Evolutionary conservation across 2,113 vertebrate species (phyloP).

Genomic region (Dipodomys merriami): DNA sequence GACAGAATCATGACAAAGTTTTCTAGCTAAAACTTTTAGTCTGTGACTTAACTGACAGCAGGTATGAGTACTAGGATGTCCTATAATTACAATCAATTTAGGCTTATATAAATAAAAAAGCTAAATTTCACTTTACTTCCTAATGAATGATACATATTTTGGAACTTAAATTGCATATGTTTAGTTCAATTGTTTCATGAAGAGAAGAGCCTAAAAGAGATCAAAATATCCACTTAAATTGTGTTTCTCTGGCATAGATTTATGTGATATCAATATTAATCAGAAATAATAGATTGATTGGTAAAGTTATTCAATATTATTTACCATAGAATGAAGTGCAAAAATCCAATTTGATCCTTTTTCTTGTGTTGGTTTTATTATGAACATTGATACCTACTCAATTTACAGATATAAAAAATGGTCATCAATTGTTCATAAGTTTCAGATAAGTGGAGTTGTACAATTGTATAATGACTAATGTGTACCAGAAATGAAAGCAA

Average conservation of each 20-base stretch:
- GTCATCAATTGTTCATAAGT: not conserved
- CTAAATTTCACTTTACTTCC: not conserved
- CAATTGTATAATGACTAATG: not conserved
- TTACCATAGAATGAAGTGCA: not conserved
- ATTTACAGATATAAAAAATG: not conserved
- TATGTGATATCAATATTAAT: not conserved
- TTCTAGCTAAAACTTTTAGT: constrained; percentile 35
- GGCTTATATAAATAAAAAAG: too few relatives aligned
- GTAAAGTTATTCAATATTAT: not conserved
- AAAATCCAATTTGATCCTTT: not conserved
- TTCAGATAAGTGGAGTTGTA: not conserved
- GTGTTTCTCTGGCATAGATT: not conserved
- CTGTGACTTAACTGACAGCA: not conserved
- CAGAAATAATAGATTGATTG: not conserved
- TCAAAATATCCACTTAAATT: not conserved
- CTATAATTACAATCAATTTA: not conserved
- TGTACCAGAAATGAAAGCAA: not conserved
- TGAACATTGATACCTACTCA: not conserved
- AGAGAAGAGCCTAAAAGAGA: not conserved
- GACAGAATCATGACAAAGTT: constrained; percentile 51
- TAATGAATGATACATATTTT: not conserved
- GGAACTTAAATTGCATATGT: not conserved
- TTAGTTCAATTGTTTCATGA: not conserved
- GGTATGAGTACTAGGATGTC: not conserved
- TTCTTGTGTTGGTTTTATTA: too few relatives aligned